Percentiles rank a stretch among this genome's conserved stretches.
These are phyloP conservation scores for Nesidiocoris tenuis DNA, from an alignment of 2,888 invertebrate genomes.

Conservation along the genomic window DNA sequence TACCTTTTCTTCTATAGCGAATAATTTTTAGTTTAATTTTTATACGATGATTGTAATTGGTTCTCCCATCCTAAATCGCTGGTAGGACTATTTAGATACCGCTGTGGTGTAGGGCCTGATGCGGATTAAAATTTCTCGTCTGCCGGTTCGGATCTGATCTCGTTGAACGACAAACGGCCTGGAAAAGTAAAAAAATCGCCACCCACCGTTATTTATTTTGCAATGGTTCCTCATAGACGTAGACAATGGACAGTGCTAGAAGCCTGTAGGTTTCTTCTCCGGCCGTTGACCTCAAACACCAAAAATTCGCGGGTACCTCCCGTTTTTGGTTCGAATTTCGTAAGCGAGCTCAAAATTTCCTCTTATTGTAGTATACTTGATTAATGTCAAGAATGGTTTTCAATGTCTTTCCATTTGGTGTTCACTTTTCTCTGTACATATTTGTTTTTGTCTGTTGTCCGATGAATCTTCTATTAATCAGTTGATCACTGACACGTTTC, in stretches of 20 bases:
- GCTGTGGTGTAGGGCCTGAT: slow-evolving; percentile 8
- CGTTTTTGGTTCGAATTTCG: background rate
- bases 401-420: slow-evolving; percentile 31
- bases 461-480: slow-evolving; percentile 22
- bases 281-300: slow-evolving; percentile 46
- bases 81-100: slow-evolving; percentile 7
- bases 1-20: slow-evolving; percentile 42
- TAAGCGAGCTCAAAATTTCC: background rate
- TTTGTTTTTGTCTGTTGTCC: slow-evolving; percentile 18
- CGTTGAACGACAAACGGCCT: slow-evolving; percentile 44
- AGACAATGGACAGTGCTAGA: slow-evolving; percentile 50
- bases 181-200: slow-evolving; percentile 38
- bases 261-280: slow-evolving; percentile 46
- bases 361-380: slow-evolving; percentile 19
- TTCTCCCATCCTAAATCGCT: background rate
- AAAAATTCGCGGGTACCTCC: background rate
- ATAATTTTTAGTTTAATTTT: slow-evolving; percentile 40
- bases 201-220: slow-evolving; percentile 38
- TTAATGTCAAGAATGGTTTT: slow-evolving; percentile 21
- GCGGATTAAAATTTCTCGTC: slow-evolving; percentile 29
- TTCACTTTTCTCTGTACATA: slow-evolving; percentile 26
- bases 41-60: slow-evolving; percentile 16
- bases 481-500: slow-evolving; percentile 27
- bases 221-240: slow-evolving; percentile 36
- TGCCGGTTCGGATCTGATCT: slow-evolving; percentile 11